Conservation (phyloP, 1,140 invertebrate species). For the Drosophila santomea region DNA sequence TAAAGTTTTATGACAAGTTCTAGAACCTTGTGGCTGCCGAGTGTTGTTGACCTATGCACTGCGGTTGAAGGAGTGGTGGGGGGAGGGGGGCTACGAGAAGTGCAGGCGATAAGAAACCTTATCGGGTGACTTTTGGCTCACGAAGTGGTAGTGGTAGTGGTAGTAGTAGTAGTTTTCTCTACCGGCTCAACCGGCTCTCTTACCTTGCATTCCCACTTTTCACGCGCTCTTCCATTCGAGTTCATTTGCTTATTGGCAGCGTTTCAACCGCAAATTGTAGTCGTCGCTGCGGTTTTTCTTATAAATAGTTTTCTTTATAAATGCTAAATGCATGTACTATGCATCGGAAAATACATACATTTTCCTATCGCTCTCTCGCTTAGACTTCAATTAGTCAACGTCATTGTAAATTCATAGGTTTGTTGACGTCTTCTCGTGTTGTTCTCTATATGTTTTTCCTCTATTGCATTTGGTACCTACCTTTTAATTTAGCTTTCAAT, state of each 20-base stretch:
- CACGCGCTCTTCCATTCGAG: slow-evolving; percentile 6
- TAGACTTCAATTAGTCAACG: slow-evolving; percentile 42
- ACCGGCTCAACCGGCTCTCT: slow-evolving; percentile 54
- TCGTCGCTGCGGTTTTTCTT: slow-evolving; percentile 42
- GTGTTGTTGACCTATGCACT: slow-evolving; percentile 66
- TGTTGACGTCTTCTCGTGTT: slow-evolving; percentile 49
- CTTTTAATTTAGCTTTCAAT: background rate
- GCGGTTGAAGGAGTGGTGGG: background rate
- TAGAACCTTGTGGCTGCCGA: slow-evolving; percentile 19
- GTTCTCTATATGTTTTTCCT: background rate
- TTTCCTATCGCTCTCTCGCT: slow-evolving; percentile 18
- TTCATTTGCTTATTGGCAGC: slow-evolving; percentile 57
- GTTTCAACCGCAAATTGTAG: slow-evolving; percentile 69
- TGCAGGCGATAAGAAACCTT: slow-evolving; percentile 55
- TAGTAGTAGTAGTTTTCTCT: slow-evolving; percentile 24
- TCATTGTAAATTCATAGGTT: slow-evolving; percentile 50
- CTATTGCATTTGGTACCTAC: slow-evolving; percentile 5
- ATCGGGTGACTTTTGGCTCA: slow-evolving; percentile 40
- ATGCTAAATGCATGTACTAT: slow-evolving; percentile 32
- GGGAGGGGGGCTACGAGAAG: background rate
- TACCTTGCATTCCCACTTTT: background rate
- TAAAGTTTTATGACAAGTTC: slow-evolving; percentile 42
- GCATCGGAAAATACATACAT: slow-evolving; percentile 2
- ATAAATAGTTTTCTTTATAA: slow-evolving; percentile 68
- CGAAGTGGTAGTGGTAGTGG: slow-evolving; percentile 4